A percentile compares a stretch with the other conserved stretches of the same genome.
Evolutionary conservation across 1,140 invertebrate genomes (phyloP).

Genomic region (Cydia fagiglandana): DNA sequence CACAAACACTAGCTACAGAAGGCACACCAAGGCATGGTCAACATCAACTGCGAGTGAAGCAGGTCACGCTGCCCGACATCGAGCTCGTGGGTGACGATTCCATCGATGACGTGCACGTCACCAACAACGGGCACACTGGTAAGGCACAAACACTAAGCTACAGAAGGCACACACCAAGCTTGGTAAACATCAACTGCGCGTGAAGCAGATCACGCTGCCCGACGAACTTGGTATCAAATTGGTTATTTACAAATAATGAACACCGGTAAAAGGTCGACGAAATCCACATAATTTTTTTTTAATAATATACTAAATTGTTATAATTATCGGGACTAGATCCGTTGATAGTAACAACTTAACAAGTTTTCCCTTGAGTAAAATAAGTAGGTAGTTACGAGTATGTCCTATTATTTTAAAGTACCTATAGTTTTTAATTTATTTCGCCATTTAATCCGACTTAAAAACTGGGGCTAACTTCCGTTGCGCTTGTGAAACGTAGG

Average conservation of each 20-base stretch:
- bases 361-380: too few species aligned
- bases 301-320: too few species aligned
- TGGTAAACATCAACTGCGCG: slow-evolving; percentile 89
- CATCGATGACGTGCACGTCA: slow-evolving; percentile 80
- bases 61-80: slow-evolving; percentile 79
- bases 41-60: slow-evolving; percentile 86
- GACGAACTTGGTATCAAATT: slow-evolving; percentile 37
- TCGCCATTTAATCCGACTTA: not conserved
- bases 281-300: too few species aligned
- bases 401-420: not conserved
- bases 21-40: too few species aligned
- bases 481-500: not conserved
- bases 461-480: not conserved
- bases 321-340: too few species aligned
- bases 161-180: slow-evolving; percentile 84
- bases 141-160: slow-evolving; percentile 22
- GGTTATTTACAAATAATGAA: too few species aligned
- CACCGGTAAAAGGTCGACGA: too few species aligned
- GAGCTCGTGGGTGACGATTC: slow-evolving; percentile 78
- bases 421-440: not conserved
- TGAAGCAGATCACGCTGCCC: slow-evolving; percentile 80
- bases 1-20: too few species aligned
- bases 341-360: too few species aligned
- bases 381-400: not conserved
- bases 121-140: slow-evolving; percentile 90